Percentiles rank a stretch among this genome's conserved stretches.
Evolutionary conservation across 2,113 vertebrate species (phyloP).

Genomic region (Syrmaticus mikado): DNA sequence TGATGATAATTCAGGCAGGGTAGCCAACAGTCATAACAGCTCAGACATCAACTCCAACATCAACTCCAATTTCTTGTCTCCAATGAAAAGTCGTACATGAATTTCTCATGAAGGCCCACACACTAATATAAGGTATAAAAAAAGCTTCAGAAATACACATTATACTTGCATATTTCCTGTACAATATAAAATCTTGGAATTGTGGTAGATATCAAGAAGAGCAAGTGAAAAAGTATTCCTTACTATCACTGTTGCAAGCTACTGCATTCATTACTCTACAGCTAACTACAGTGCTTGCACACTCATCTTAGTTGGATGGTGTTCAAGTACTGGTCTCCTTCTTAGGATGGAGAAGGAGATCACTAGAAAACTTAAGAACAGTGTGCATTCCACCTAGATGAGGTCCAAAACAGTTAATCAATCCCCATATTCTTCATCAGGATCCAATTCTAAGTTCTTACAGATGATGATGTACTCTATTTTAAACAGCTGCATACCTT

Average conservation of each 20-base stretch:
- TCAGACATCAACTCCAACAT: background rate
- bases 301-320: background rate
- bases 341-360: conserved; percentile 2
- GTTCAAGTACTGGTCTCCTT: background rate
- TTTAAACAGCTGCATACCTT: conserved; percentile 6
- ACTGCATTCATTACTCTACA: background rate
- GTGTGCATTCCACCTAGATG: background rate
- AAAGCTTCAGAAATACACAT: background rate
- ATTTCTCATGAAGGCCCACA: background rate
- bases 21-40: background rate
- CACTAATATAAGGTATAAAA: background rate
- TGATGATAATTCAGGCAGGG: background rate
- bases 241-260: background rate
- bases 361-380: background rate
- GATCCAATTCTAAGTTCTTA: conserved; percentile 4
- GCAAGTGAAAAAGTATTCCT: background rate
- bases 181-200: background rate
- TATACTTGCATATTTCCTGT: background rate
- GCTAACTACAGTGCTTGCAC: background rate
- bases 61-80: conserved; percentile 12
- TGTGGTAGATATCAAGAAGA: background rate
- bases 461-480: background rate
- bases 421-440: background rate
- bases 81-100: background rate
- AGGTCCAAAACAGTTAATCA: background rate